These are phyloP conservation scores for Caradrina clavipalpis DNA, from an alignment of 2,888 invertebrate genomes.

Conservation along the genomic window DNA sequence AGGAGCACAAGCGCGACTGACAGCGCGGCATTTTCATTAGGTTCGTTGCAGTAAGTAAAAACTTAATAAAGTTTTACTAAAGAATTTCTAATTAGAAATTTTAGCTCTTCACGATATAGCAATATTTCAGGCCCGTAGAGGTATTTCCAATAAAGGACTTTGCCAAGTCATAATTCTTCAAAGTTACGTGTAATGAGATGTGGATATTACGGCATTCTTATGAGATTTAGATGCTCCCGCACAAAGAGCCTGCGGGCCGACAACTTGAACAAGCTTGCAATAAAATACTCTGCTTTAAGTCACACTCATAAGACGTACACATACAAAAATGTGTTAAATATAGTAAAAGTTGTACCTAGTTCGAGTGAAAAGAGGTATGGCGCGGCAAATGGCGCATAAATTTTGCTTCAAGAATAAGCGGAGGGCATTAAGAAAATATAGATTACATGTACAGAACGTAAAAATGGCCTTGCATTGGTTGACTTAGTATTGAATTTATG, in stretches of 20 bases:
- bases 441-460: conserved; percentile 79
- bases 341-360: conserved; percentile 77
- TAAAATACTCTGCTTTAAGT: conserved; percentile 65
- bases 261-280: conserved; percentile 50
- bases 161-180: conserved; percentile 91
- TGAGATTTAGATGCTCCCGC: conserved; percentile 80
- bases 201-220: conserved; percentile 89
- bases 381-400: conserved; percentile 86
- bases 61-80: conserved; percentile 89
- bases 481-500: conserved; percentile 64
- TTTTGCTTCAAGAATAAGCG: conserved; percentile 83
- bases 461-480: conserved; percentile 74
- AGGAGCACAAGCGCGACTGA: conserved; percentile 71
- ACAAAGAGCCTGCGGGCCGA: conserved; percentile 67
- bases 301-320: conserved; percentile 33
- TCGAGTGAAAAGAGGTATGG: conserved; percentile 78
- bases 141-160: conserved; percentile 91
- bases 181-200: conserved; percentile 91
- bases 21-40: conserved; percentile 88
- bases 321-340: conserved; percentile 74
- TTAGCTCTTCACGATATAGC: conserved; percentile 90
- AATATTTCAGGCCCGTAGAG: conserved; percentile 90
- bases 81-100: conserved; percentile 91
- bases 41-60: conserved; percentile 88
- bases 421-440: conserved; percentile 83